Conservation (phyloP, 1,140 invertebrate species). For the Drosophila azteca region DNA sequence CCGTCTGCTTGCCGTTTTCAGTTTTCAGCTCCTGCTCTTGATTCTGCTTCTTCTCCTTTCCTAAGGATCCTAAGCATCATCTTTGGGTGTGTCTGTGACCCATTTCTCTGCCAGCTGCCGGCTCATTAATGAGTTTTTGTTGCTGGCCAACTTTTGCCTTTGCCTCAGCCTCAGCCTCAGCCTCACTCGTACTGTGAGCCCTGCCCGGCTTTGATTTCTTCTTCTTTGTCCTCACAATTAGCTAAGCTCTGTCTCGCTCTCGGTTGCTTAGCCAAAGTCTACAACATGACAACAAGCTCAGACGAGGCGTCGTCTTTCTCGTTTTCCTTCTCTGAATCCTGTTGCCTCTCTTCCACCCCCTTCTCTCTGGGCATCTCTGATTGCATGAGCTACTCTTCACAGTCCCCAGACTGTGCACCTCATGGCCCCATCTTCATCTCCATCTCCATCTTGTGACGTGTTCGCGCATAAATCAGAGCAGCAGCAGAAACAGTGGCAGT, state of each 20-base stretch:
- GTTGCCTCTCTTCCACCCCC: neutral
- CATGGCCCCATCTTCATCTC: neutral
- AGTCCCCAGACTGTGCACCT: conserved; percentile 5
- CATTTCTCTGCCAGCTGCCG: conserved; percentile 59
- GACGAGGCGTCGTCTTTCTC: neutral
- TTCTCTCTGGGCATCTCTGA: neutral
- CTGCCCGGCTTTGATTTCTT: conserved; percentile 41
- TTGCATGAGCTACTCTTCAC: conserved; percentile 3
- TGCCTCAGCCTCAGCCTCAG: too few species aligned
- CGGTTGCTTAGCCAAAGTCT: conserved; percentile 32
- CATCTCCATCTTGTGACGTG: conserved; percentile 28
- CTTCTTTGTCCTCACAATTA: conserved; percentile 34
- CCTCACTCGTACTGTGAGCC: conserved; percentile 1
- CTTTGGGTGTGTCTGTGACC: conserved; percentile 26
- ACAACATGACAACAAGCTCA: conserved; percentile 40
- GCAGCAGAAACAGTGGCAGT: conserved; percentile 6
- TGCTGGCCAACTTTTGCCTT: conserved; percentile 32
- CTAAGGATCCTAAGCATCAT: conserved; percentile 32
- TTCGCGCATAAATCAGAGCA: conserved; percentile 66
- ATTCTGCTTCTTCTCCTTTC: conserved; percentile 8
- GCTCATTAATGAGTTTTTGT: conserved; percentile 76
- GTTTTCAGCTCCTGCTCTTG: neutral
- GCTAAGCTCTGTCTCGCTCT: conserved; percentile 39
- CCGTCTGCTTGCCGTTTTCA: too few species aligned
- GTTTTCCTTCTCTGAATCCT: neutral